Percentiles rank a stretch among this genome's conserved stretches.
These are phyloP conservation scores for Hyposoter dolosus DNA, from an alignment of 2,888 invertebrate genomes.

Conservation along the genomic window DNA sequence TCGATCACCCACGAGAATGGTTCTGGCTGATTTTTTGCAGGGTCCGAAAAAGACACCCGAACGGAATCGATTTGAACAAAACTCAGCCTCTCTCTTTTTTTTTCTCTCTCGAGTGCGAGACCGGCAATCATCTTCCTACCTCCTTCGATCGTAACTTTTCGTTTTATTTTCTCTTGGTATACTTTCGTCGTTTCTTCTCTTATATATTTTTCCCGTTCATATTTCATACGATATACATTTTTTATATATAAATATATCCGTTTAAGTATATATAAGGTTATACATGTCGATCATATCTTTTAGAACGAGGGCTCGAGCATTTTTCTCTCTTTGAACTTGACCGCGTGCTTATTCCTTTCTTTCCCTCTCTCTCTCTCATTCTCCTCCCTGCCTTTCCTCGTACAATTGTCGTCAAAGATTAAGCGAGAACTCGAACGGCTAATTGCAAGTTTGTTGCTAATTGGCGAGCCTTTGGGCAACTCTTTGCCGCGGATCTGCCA, in stretches of 20 bases:
- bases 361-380: constrained; percentile 12
- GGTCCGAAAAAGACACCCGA: constrained; percentile 2
- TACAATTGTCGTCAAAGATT: constrained; percentile 25
- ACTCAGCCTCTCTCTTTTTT: constrained; percentile 5
- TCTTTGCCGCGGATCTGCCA: neutral
- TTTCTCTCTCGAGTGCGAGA: constrained; percentile 35
- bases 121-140: constrained; percentile 49
- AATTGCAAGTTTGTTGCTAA: constrained; percentile 67
- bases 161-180: constrained; percentile 39
- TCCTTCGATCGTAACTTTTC: constrained; percentile 28
- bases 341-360: constrained; percentile 45
- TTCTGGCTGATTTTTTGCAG: constrained; percentile 38
- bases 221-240: constrained; percentile 29
- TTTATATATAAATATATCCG: constrained; percentile 6
- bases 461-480: constrained; percentile 49
- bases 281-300: constrained; percentile 49
- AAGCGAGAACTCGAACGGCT: constrained; percentile 52
- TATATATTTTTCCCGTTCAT: constrained; percentile 20
- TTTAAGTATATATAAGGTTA: neutral
- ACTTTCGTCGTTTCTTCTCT: constrained; percentile 48
- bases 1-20: constrained; percentile 39
- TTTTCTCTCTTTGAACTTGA: constrained; percentile 64
- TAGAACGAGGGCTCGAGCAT: constrained; percentile 35
- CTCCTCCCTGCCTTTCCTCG: neutral
- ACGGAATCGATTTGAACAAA: constrained; percentile 48